These are phyloP conservation scores for Lepus americanus DNA, from an alignment of 2,113 vertebrate species.

Conservation along the genomic window DNA sequence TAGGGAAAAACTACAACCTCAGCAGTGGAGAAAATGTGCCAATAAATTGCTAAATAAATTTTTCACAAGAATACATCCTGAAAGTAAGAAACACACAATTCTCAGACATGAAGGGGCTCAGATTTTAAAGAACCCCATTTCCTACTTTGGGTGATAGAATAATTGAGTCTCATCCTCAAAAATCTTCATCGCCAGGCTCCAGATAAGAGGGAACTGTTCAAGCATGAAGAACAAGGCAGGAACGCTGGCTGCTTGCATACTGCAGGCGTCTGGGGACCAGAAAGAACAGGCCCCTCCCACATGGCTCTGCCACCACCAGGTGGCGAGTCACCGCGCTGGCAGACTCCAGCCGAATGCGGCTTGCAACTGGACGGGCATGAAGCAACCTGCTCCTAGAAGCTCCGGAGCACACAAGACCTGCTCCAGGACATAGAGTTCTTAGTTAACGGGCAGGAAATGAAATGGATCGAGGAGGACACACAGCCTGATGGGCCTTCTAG, in stretches of 20 bases:
- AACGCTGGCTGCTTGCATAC: background rate
- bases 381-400: background rate
- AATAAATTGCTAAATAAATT: too few species aligned
- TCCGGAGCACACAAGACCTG: background rate
- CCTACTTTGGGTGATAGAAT: background rate
- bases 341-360: background rate
- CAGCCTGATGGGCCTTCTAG: background rate
- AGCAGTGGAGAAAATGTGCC: background rate
- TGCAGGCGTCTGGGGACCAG: background rate
- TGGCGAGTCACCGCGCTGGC: background rate
- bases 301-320: background rate
- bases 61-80: too few species aligned
- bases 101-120: background rate
- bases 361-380: background rate
- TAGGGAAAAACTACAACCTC: constrained; percentile 8
- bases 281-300: background rate
- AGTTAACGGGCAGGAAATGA: background rate
- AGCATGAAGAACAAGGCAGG: background rate
- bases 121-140: background rate
- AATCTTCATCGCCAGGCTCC: background rate
- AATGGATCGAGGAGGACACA: background rate
- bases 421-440: background rate
- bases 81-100: background rate
- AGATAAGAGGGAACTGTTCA: background rate
- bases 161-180: background rate